Base-by-base conservation (phyloP, 2,888 invertebrate species). In the Mythimna albipuncta region DNA sequence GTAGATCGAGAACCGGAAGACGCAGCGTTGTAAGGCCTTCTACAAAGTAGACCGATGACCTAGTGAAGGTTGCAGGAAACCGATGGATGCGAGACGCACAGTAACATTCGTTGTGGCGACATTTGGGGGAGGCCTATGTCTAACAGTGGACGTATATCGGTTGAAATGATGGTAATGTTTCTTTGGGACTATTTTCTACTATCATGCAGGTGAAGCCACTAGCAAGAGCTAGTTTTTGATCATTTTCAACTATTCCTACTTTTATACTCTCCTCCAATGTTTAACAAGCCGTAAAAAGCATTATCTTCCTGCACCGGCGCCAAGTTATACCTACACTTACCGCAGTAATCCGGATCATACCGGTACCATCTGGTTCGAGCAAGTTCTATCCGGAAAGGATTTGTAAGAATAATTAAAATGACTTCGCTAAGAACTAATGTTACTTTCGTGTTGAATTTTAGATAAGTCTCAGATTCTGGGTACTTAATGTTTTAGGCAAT, bases 351-450 rank as follows among this genome's bases (percentile, higher is more conserved):
- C 71, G 76, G 71, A 76, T 76, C 71, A 76, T 65, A 71, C 76
- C 62, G 72, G 76, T 65, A 35, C 76, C 71, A 76, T 62, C 76
- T 77, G 71, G 64, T 11, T 35, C 13, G 47, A 55, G n/a, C 76
- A 72, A 76, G 52, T 65, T 77, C 54, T 44, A 38, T 4, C 32
- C 54, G 61, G 62, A 71, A 59, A 52, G 57, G 62, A 72, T 77
- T 76, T 71, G 62, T 57, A 21, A 57, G 76, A 77, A 77, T 72
- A 71, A 76, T 77, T 76, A 72, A 69, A 76, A 76, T 76, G 52
- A 72, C 21, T 65, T 57, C 3, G 77, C 61, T 63, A 38, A 57
- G 62, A 76, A 54, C 62, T 76, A 57, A 76, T 76, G 52, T 72
- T 63, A 76, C 62, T 65, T 64, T 47, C 44, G 44, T 65, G 35